Conservation (phyloP, 2,888 invertebrate genomes). For the Hoplodrina blanda region DNA sequence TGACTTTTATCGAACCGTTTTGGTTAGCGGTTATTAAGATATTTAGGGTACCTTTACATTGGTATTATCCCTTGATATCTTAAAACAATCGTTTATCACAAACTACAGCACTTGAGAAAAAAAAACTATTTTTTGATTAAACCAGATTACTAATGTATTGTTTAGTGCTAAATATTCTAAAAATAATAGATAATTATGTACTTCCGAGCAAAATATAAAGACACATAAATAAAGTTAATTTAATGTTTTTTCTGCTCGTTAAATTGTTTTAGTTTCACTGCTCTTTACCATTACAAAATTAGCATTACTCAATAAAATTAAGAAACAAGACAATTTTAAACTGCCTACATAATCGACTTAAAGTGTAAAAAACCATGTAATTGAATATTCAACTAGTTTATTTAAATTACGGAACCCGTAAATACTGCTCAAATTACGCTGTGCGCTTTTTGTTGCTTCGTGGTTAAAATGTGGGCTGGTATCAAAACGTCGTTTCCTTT, state of each 20-base stretch:
- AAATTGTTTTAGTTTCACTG: constrained; percentile 17
- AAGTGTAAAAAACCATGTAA: constrained; percentile 58
- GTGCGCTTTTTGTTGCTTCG: constrained; percentile 47
- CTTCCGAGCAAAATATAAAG: not conserved
- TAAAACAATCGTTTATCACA: not conserved
- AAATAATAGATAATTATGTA: too few relatives aligned
- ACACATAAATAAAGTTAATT: not conserved
- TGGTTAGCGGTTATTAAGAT: constrained; percentile 57
- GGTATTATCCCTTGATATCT: not conserved
- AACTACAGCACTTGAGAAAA: too few relatives aligned
- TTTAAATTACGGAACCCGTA: constrained; percentile 63
- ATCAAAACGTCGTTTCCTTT: constrained; percentile 66
- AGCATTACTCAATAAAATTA: constrained; percentile 50
- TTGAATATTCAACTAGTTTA: constrained; percentile 63
- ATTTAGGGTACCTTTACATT: constrained; percentile 43
- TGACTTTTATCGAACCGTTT: constrained; percentile 65
- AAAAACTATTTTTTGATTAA: too few relatives aligned
- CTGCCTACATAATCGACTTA: constrained; percentile 34
- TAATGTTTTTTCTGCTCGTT: not conserved
- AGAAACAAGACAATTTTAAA: constrained; percentile 52
- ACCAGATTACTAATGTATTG: too few relatives aligned
- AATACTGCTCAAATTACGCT: constrained; percentile 42
- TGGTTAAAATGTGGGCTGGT: constrained; percentile 51
- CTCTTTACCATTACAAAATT: constrained; percentile 55
- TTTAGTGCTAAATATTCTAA: too few relatives aligned